Percentiles rank a stretch among this genome's conserved stretches.
phyloP scores from a whole-genome alignment of 2,113 vertebrate genomes.

The Mustelus asterias region DNA sequence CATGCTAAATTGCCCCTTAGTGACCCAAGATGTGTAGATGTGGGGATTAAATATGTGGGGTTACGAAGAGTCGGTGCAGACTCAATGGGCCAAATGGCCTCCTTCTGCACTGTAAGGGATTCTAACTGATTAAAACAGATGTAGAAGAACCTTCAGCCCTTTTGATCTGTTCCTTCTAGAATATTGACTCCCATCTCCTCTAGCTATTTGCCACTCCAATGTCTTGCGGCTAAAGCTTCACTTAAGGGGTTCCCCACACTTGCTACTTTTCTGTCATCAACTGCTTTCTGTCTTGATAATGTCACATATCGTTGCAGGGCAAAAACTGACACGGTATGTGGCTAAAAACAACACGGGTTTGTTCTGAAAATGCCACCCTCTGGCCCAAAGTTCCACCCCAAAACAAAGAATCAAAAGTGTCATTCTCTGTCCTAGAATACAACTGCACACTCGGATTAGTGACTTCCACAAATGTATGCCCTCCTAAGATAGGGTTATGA shows the following conservation, averaged over 20 bases:
- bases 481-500: not conserved
- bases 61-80: no score
- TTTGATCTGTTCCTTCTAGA: not conserved
- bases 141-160: not conserved
- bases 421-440: not conserved
- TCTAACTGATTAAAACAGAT: not conserved
- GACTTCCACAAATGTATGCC: not conserved
- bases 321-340: not conserved
- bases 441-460: not conserved
- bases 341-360: no score
- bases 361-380: not conserved
- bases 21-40: no score
- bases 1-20: no score
- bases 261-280: not conserved
- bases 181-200: not conserved
- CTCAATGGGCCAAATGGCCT: no score
- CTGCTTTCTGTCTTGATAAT: not conserved
- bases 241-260: not conserved
- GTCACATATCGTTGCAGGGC: not conserved
- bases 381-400: not conserved
- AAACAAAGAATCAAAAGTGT: not conserved
- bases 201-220: not conserved
- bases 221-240: not conserved
- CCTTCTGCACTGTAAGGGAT: no score
- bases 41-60: no score